These are phyloP conservation scores for Nomia melanderi DNA, from an alignment of 1,140 invertebrate species.

Conservation along the genomic window DNA sequence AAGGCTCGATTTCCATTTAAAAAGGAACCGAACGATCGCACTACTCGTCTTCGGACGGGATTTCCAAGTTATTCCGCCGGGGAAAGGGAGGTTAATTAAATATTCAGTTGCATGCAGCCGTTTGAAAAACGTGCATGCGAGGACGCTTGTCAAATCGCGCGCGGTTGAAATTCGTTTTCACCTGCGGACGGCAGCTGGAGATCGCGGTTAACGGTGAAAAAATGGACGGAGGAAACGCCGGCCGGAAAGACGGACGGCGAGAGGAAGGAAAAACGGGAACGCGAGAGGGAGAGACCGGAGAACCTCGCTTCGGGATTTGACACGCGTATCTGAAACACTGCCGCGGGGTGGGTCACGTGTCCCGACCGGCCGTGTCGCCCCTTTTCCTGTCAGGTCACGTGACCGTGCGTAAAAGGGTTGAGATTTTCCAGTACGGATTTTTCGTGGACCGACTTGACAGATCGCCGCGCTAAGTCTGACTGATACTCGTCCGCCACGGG, in stretches of 20 bases:
- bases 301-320: constrained; percentile 78
- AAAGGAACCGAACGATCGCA: constrained; percentile 46
- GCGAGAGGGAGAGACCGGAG: constrained; percentile 44
- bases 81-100: constrained; percentile 8
- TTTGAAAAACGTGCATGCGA: background rate
- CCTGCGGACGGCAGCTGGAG: constrained; percentile 1
- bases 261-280: constrained; percentile 45
- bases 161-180: background rate
- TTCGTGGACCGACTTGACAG: constrained; percentile 72
- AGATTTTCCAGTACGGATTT: constrained; percentile 76
- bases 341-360: constrained; percentile 74
- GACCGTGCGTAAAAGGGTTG: constrained; percentile 79
- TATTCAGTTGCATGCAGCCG: background rate
- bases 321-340: constrained; percentile 80
- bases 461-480: constrained; percentile 80
- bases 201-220: constrained; percentile 12
- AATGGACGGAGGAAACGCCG: constrained; percentile 4
- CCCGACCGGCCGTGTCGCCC: constrained; percentile 69
- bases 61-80: background rate
- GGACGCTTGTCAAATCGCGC: background rate
- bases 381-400: constrained; percentile 78
- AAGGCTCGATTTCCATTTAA: constrained; percentile 26
- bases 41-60: too few relatives aligned
- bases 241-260: constrained; percentile 53
- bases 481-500: constrained; percentile 75